Conservation (phyloP, 1,140 invertebrate genomes). For the Drosophila subpulchrella region DNA sequence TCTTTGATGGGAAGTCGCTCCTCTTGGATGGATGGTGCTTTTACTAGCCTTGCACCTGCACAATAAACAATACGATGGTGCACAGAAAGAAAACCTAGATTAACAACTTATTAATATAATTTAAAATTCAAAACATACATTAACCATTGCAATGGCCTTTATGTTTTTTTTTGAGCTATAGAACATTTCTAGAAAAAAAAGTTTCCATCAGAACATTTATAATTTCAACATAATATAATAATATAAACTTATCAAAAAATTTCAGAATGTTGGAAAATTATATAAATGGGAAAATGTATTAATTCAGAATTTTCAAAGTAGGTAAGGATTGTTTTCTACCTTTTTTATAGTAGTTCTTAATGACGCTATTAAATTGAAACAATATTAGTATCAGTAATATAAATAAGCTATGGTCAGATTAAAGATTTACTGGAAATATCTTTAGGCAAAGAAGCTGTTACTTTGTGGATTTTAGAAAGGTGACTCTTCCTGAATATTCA, state of each 20-base stretch:
- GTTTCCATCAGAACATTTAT: too few relatives aligned
- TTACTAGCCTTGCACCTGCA: slow-evolving; percentile 8
- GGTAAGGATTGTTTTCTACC: too few relatives aligned
- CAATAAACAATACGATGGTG: slow-evolving; percentile 16
- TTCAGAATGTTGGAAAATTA: too few relatives aligned
- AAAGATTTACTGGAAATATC: not conserved
- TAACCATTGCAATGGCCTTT: too few relatives aligned
- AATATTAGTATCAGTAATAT: not conserved
- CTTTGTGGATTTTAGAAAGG: not conserved
- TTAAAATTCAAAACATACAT: too few relatives aligned
- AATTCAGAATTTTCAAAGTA: too few relatives aligned
- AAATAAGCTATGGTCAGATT: not conserved
- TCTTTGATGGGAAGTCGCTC: slow-evolving; percentile 17
- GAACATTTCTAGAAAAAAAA: too few relatives aligned
- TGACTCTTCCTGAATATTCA: not conserved
- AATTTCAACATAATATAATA: too few relatives aligned
- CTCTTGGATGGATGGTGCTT: slow-evolving; percentile 4
- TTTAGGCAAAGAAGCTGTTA: not conserved
- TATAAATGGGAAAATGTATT: too few relatives aligned
- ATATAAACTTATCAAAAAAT: too few relatives aligned
- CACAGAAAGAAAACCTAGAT: slow-evolving; percentile 2
- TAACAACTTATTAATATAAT: not conserved
- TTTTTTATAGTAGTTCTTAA: too few relatives aligned
- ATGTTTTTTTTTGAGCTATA: too few relatives aligned
- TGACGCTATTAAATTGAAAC: not conserved